Conservation (phyloP, 2,797 vertebrate genomes). For the Pogoniulus pusillus region DNA sequence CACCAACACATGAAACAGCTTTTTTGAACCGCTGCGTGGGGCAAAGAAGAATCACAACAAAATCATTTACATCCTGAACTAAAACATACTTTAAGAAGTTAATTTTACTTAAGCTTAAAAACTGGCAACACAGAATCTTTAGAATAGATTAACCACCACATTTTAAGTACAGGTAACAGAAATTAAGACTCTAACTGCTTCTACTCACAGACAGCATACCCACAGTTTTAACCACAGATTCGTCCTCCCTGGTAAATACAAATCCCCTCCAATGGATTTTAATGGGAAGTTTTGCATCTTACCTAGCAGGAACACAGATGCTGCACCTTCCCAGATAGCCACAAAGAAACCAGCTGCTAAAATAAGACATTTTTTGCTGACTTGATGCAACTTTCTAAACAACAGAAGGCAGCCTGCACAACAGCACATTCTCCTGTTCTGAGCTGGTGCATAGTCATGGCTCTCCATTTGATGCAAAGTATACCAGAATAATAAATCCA, state of each 20-base stretch:
- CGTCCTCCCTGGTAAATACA: background rate
- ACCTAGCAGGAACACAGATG: slow-evolving; percentile 17
- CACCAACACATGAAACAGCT: background rate
- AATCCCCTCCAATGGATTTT: background rate
- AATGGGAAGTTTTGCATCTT: background rate
- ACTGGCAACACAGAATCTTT: background rate
- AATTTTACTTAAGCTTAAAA: background rate
- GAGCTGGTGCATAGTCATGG: background rate
- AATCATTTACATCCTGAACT: background rate
- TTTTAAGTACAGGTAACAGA: background rate
- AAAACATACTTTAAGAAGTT: background rate
- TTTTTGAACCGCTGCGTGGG: background rate
- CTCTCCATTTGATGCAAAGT: background rate
- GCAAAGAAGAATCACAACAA: background rate
- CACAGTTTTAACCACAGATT: background rate
- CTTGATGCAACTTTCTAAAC: slow-evolving; percentile 28
- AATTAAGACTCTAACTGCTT: background rate
- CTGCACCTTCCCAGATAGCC: slow-evolving; percentile 12
- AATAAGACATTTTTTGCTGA: slow-evolving; percentile 35
- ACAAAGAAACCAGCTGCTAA: slow-evolving; percentile 11
- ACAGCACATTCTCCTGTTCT: background rate
- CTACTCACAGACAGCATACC: background rate
- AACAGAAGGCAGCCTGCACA: slow-evolving; percentile 30
- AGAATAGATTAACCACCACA: background rate
- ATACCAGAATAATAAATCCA: background rate